Conservation (phyloP, 2,888 invertebrate species). For the Meiosimyza decipiens region DNA sequence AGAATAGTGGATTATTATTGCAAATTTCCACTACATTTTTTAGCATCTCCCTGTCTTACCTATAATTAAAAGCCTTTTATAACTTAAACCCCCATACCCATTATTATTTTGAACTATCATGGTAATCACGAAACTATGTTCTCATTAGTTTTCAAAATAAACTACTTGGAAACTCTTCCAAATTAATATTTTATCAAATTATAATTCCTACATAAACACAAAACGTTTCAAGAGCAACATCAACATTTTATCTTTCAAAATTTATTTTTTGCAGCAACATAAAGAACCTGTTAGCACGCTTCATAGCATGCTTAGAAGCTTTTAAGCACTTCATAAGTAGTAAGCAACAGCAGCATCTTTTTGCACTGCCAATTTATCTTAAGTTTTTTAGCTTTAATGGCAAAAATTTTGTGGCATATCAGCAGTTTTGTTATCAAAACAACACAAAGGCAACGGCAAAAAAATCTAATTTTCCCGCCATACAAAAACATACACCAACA, state of each 20-base stretch:
- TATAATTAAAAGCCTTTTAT: background rate
- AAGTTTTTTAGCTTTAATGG: background rate
- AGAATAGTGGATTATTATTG: no score
- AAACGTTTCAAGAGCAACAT: no score
- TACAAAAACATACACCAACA: constrained; percentile 20
- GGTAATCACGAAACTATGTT: background rate
- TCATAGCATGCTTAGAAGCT: constrained; percentile 5
- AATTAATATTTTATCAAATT: no score
- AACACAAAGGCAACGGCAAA: constrained; percentile 22
- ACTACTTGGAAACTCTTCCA: no score
- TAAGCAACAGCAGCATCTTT: background rate
- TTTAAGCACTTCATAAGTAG: background rate
- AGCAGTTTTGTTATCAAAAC: constrained; percentile 18
- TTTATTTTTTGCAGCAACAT: constrained; percentile 3
- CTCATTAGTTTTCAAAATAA: no score
- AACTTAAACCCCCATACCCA: background rate
- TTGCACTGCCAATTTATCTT: background rate
- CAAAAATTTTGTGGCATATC: constrained; percentile 8
- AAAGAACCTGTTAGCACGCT: background rate
- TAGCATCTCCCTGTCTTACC: no score
- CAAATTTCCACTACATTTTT: no score
- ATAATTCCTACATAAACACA: no score
- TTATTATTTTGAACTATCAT: background rate
- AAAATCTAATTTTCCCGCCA: constrained; percentile 11
- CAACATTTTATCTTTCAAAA: no score